These are phyloP conservation scores for Sinodicranocentrus sp. DNA, from an alignment of 2,888 invertebrate genomes.

Conservation along the genomic window DNA sequence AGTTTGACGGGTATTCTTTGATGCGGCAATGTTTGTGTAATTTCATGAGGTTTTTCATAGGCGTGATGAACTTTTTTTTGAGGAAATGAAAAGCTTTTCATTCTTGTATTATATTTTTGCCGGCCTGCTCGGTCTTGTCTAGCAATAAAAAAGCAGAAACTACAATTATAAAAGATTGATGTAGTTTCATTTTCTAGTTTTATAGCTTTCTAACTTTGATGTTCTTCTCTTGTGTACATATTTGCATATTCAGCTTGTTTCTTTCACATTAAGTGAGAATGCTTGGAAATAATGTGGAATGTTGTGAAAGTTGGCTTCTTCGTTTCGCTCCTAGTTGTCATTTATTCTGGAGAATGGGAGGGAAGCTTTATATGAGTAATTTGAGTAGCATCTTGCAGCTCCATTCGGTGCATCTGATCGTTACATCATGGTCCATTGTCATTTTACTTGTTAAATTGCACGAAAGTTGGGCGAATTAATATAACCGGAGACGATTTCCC, in stretches of 20 bases:
- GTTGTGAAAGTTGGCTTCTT: conserved; percentile 42
- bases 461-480: conserved; percentile 36
- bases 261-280: conserved; percentile 61
- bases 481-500: neutral
- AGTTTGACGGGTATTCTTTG: conserved; percentile 57
- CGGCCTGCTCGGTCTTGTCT: conserved; percentile 35
- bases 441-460: conserved; percentile 33
- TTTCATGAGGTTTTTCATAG: conserved; percentile 54
- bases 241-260: conserved; percentile 63
- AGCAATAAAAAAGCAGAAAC: conserved; percentile 63
- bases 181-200: conserved; percentile 63
- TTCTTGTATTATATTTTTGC: conserved; percentile 37
- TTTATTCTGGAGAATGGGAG: conserved; percentile 23
- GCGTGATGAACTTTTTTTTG: conserved; percentile 52
- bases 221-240: conserved; percentile 50
- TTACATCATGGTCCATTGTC: conserved; percentile 28
- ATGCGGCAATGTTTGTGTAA: conserved; percentile 64
- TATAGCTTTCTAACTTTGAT: conserved; percentile 63
- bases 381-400: conserved; percentile 49
- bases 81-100: conserved; percentile 46
- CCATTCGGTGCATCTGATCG: conserved; percentile 59
- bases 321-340: conserved; percentile 34
- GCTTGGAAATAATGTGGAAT: conserved; percentile 46
- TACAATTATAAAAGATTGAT: conserved; percentile 69
- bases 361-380: conserved; percentile 50